Percentiles rank a stretch among this genome's conserved stretches.
Conservation (phyloP, 2,888 invertebrate genomes). For the Agrochola circellaris region DNA sequence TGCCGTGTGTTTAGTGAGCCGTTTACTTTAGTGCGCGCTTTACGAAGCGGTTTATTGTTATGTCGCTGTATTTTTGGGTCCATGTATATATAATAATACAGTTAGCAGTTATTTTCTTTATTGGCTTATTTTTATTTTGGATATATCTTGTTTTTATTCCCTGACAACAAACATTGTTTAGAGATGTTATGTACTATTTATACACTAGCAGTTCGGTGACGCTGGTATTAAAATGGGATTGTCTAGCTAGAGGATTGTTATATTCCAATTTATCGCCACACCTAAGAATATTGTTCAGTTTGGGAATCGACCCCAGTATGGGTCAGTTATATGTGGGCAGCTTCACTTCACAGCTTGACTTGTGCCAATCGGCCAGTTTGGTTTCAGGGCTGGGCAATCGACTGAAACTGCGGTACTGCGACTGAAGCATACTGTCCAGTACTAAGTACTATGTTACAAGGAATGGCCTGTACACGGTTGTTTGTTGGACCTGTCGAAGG, state of each 20-base stretch:
- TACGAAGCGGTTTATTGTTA: conserved; percentile 47
- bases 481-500: conserved; percentile 6
- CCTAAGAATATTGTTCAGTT: background rate
- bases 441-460: conserved; percentile 8
- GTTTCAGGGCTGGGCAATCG: conserved; percentile 10
- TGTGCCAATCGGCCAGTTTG: background rate
- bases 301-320: background rate
- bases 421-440: conserved; percentile 29
- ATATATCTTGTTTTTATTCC: conserved; percentile 2
- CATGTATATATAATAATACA: conserved; percentile 28
- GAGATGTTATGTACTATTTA: background rate
- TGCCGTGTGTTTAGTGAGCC: conserved; percentile 48
- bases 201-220: background rate
- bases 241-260: background rate
- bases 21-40: conserved; percentile 40
- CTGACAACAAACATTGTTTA: background rate
- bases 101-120: conserved; percentile 37
- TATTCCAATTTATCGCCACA: background rate
- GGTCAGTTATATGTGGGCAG: background rate
- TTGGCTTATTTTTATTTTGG: conserved; percentile 29
- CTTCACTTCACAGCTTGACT: background rate
- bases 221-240: background rate
- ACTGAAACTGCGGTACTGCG: conserved; percentile 25
- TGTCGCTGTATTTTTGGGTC: conserved; percentile 26
- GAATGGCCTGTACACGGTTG: background rate